These are phyloP conservation scores for Pocota personata DNA, from an alignment of 2,888 invertebrate species.

Conservation along the genomic window DNA sequence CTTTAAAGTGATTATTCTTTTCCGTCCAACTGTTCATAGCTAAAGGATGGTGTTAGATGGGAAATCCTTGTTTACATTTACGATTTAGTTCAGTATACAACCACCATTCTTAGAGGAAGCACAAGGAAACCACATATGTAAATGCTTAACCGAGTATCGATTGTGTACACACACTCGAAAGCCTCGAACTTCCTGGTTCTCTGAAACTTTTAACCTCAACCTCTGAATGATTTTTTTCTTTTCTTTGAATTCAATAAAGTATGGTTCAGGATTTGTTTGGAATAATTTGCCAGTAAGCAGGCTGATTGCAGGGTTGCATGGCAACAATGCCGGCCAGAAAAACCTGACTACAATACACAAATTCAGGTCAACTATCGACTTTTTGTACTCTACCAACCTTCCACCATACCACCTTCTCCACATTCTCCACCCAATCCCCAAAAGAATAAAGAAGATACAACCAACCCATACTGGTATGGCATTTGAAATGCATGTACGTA, in stretches of 20 bases:
- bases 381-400: conserved; percentile 13
- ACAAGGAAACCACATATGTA: conserved; percentile 29
- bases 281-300: conserved; percentile 55
- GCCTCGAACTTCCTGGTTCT: conserved; percentile 42
- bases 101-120: background rate
- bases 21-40: background rate
- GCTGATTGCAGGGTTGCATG: conserved; percentile 63
- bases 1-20: background rate
- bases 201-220: conserved; percentile 57
- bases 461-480: conserved; percentile 5
- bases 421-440: too few relatives aligned
- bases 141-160: conserved; percentile 28
- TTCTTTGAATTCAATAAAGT: background rate
- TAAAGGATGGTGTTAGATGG: background rate
- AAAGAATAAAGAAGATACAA: conserved; percentile 14
- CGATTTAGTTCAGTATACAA: conserved; percentile 1
- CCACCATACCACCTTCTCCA: background rate
- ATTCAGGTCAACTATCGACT: conserved; percentile 70
- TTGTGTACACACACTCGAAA: conserved; percentile 15
- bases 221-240: conserved; percentile 12
- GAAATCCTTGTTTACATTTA: conserved; percentile 42
- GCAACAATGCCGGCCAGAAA: conserved; percentile 39
- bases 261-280: conserved; percentile 33
- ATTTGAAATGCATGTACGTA: conserved; percentile 48
- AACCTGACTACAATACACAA: conserved; percentile 27